These are phyloP conservation scores for Drosophila pseudoananassae DNA, from an alignment of 1,140 invertebrate genomes.

Conservation along the genomic window DNA sequence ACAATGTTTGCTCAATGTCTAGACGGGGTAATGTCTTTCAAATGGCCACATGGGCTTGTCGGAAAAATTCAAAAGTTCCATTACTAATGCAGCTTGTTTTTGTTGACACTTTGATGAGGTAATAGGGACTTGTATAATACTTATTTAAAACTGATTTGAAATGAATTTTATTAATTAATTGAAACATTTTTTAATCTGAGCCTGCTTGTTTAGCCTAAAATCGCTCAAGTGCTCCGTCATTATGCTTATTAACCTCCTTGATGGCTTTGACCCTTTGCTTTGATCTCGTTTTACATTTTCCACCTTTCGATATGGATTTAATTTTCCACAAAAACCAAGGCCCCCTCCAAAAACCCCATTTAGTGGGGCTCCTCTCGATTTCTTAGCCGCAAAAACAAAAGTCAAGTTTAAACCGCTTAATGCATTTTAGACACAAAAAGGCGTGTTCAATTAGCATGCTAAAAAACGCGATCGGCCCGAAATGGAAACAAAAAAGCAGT, in stretches of 20 bases:
- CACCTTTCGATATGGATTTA: constrained; percentile 19
- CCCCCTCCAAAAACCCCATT: constrained; percentile 18
- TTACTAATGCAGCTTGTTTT: constrained; percentile 42
- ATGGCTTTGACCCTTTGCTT: constrained; percentile 33
- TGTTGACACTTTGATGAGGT: constrained; percentile 5
- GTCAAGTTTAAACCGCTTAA: constrained; percentile 75
- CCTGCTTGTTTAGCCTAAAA: background rate
- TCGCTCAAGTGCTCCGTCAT: background rate
- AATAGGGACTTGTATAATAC: background rate
- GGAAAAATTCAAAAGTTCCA: constrained; percentile 69
- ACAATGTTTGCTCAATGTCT: constrained; percentile 76
- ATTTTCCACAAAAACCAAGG: constrained; percentile 24
- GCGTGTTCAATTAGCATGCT: constrained; percentile 80
- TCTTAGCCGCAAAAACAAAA: constrained; percentile 30
- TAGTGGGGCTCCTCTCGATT: constrained; percentile 15
- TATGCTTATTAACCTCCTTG: constrained; percentile 19
- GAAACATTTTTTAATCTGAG: background rate
- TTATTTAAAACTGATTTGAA: background rate
- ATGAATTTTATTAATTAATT: background rate
- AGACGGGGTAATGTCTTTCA: constrained; percentile 66
- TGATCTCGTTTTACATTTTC: constrained; percentile 1
- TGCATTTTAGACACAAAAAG: constrained; percentile 70
- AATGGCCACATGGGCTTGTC: constrained; percentile 40
- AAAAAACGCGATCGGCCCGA: constrained; percentile 52
- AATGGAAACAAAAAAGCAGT: constrained; percentile 47